Conservation (phyloP, 2,797 vertebrate genomes). For the Petrocephalus schoutedeni region DNA sequence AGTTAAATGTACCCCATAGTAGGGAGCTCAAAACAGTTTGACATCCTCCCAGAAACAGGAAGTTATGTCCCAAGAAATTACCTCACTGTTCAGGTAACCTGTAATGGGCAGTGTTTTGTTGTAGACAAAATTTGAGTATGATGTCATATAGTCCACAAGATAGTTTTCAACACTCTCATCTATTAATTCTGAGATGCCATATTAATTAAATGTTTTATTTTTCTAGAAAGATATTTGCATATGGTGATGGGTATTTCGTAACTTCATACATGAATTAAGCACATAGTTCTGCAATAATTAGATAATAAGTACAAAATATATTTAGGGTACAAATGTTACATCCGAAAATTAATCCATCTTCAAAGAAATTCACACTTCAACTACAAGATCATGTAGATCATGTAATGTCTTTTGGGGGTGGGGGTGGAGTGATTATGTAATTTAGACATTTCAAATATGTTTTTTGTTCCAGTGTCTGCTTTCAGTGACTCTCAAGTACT, state of each 20-base stretch:
- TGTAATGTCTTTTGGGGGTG: no score
- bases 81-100: neutral
- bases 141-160: neutral
- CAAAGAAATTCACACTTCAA: constrained; percentile 11
- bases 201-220: neutral
- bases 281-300: neutral
- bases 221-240: neutral
- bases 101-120: neutral
- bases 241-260: neutral
- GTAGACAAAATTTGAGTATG: neutral
- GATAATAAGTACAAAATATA: constrained; percentile 11
- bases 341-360: neutral
- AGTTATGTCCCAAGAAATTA: neutral
- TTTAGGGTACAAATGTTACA: neutral
- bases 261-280: neutral
- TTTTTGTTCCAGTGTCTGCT: neutral
- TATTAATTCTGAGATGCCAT: neutral
- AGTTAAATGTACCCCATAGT: neutral
- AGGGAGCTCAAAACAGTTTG: neutral
- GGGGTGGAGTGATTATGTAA: neutral
- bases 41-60: neutral
- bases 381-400: neutral
- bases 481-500: neutral
- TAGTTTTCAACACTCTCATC: neutral
- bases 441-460: neutral